These are phyloP conservation scores for Nemapogon koenigi DNA, from an alignment of 2,888 invertebrate species.

Conservation along the genomic window DNA sequence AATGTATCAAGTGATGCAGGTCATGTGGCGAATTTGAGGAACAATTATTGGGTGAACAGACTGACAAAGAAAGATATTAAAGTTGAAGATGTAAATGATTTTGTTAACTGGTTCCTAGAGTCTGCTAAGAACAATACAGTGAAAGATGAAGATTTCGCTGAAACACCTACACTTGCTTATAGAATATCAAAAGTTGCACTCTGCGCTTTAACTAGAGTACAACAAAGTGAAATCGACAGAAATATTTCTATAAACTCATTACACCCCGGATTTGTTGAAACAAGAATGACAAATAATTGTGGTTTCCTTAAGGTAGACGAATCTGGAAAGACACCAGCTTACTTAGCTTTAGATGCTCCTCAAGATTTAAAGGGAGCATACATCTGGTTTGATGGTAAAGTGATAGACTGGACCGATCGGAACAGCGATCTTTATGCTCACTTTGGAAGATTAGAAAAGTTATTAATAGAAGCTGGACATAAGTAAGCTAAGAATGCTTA, in stretches of 20 bases:
- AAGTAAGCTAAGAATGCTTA: no score
- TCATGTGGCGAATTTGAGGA: conserved; percentile 22
- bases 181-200: conserved; percentile 22
- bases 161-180: conserved; percentile 18
- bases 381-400: conserved; percentile 52
- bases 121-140: conserved; percentile 19
- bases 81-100: conserved; percentile 20
- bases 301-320: conserved; percentile 19
- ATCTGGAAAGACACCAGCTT: conserved; percentile 54
- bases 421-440: conserved; percentile 10
- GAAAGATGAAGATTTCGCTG: conserved; percentile 20
- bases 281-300: conserved; percentile 19
- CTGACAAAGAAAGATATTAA: conserved; percentile 18
- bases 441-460: conserved; percentile 1
- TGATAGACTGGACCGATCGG: conserved; percentile 46
- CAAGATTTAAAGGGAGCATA: conserved; percentile 57
- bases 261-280: conserved; percentile 23
- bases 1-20: conserved; percentile 23
- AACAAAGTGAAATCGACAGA: conserved; percentile 18
- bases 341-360: conserved; percentile 56
- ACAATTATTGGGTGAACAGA: conserved; percentile 20
- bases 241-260: conserved; percentile 21
- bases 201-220: conserved; percentile 20
- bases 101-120: conserved; percentile 22
- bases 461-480: conserved; percentile 2